These are phyloP conservation scores for Zaprionus nigranus DNA, from an alignment of 1,140 invertebrate genomes.

Conservation along the genomic window DNA sequence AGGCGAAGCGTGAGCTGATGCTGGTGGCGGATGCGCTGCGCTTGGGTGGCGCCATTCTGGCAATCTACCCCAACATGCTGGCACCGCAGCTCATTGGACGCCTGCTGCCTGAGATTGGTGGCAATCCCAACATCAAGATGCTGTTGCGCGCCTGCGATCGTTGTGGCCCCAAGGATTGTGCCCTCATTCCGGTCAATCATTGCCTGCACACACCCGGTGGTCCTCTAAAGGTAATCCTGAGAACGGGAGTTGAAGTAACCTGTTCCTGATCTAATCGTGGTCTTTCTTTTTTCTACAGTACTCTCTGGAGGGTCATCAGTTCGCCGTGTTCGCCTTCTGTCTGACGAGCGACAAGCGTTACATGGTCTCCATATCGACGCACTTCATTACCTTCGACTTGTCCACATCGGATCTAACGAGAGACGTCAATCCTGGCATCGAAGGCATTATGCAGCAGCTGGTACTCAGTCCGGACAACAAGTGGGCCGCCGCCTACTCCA, in stretches of 20 bases:
- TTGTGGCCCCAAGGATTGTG: constrained; percentile 94
- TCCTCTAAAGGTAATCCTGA: constrained; percentile 91
- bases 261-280: background rate
- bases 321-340: constrained; percentile 97
- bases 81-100: constrained; percentile 97
- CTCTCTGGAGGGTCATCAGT: constrained; percentile 98
- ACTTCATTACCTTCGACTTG: constrained; percentile 98
- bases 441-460: constrained; percentile 97
- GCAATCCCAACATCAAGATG: constrained; percentile 91
- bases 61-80: constrained; percentile 97
- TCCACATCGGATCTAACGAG: constrained; percentile 96
- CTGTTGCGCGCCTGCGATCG: constrained; percentile 95
- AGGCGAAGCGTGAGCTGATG: constrained; percentile 94
- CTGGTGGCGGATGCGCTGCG: constrained; percentile 97
- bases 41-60: constrained; percentile 95
- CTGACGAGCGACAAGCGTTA: constrained; percentile 96
- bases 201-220: constrained; percentile 98
- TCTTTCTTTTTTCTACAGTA: constrained; percentile 87
- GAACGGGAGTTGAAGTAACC: background rate
- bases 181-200: constrained; percentile 96
- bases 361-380: constrained; percentile 98
- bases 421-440: constrained; percentile 95
- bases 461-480: constrained; percentile 98
- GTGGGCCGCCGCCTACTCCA: constrained; percentile 97
- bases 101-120: constrained; percentile 95